Evolutionary conservation across 92 coral and sea anemone genomes (phyloP).

Genomic region (Zoanthus sansibaricus): DNA sequence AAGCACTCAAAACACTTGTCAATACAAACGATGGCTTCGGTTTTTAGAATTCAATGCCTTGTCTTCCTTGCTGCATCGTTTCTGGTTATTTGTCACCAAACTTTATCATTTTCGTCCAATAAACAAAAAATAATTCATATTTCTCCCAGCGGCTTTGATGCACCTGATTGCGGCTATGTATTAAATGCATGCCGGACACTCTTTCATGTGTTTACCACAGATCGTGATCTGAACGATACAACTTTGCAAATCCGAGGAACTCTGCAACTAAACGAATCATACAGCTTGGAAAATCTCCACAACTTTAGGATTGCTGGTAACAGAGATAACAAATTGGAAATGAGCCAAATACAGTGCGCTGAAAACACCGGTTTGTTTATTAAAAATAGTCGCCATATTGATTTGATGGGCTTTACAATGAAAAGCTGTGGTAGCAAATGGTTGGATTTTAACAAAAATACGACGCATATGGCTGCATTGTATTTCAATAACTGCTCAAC

Average conservation of each 20-base stretch:
- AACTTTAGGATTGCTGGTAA: conserved; percentile 64
- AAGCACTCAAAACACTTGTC: background rate
- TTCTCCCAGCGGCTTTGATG: conserved; percentile 59
- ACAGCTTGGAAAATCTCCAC: conserved; percentile 40
- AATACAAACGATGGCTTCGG: background rate
- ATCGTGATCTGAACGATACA: conserved; percentile 55
- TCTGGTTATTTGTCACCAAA: background rate
- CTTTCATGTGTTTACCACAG: conserved; percentile 49
- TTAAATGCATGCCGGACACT: conserved; percentile 57
- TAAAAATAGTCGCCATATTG: conserved; percentile 40
- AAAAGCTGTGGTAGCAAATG: conserved; percentile 48
- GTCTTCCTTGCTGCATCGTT: background rate
- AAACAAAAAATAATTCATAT: conserved; percentile 36
- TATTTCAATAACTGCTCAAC: conserved; percentile 10
- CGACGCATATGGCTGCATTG: background rate
- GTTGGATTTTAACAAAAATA: background rate
- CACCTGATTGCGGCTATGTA: conserved; percentile 41
- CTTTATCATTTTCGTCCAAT: background rate
- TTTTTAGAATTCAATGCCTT: background rate
- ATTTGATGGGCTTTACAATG: conserved; percentile 39
- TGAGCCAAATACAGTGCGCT: conserved; percentile 55
- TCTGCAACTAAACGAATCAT: conserved; percentile 49
- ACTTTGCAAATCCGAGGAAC: conserved; percentile 44
- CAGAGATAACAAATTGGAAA: conserved; percentile 12
- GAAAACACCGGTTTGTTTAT: conserved; percentile 52